Evolutionary conservation across 2,797 vertebrate species (phyloP).

Genomic region (Smutsia temminckii): DNA sequence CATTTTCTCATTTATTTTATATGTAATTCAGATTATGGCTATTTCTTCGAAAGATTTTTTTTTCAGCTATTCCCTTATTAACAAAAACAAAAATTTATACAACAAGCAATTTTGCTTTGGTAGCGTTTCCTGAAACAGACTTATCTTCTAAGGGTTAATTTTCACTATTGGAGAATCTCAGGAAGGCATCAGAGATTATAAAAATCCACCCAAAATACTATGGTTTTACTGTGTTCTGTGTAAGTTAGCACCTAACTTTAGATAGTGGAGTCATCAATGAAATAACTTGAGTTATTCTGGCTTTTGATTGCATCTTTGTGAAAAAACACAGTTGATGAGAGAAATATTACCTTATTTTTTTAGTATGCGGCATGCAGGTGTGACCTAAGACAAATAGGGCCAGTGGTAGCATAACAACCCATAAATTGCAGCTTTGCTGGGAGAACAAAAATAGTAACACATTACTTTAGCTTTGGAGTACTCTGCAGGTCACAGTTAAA

Average conservation of each 20-base stretch:
- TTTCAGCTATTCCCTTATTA: background rate
- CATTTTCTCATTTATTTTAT: background rate
- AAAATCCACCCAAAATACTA: background rate
- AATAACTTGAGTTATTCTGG: background rate
- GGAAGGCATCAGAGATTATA: background rate
- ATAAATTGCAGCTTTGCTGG: background rate
- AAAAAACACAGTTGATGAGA: background rate
- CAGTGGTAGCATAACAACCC: background rate
- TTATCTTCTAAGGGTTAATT: background rate
- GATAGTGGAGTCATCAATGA: background rate
- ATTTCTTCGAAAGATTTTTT: background rate
- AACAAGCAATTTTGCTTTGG: background rate
- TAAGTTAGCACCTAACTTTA: background rate
- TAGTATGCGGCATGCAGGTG: background rate
- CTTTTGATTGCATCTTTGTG: conserved; percentile 12
- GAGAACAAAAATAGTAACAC: background rate
- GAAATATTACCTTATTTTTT: background rate
- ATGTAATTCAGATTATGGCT: background rate
- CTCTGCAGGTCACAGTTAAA: background rate
- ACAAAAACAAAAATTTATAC: background rate
- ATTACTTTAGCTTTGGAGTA: background rate
- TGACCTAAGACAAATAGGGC: background rate
- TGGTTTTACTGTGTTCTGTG: background rate
- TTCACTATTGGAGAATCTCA: conserved; percentile 3
- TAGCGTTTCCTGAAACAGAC: background rate